A percentile compares a stretch with the other conserved stretches of the same genome.
These are phyloP conservation scores for Oxyteleia sp. DNA, from an alignment of 2,888 invertebrate genomes.

Conservation along the genomic window DNA sequence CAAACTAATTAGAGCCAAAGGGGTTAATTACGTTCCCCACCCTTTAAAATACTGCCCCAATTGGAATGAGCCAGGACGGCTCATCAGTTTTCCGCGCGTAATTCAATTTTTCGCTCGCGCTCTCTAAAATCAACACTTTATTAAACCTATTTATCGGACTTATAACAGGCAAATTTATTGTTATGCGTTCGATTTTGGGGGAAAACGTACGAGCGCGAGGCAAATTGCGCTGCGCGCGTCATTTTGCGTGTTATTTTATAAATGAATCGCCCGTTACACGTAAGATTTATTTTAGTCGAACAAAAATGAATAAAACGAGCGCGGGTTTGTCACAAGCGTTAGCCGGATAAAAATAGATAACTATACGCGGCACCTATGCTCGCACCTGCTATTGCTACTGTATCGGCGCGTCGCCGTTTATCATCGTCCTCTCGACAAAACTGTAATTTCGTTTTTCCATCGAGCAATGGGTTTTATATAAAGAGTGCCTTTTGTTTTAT, in stretches of 20 bases:
- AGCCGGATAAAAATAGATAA: constrained; percentile 45
- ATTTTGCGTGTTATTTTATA: constrained; percentile 52
- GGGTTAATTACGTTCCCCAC: constrained; percentile 1
- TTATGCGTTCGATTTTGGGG: constrained; percentile 16
- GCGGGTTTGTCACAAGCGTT: constrained; percentile 45
- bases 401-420: constrained; percentile 26
- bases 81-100: constrained; percentile 19
- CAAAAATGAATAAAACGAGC: constrained; percentile 46
- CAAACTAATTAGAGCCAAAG: constrained; percentile 14
- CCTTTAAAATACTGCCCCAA: constrained; percentile 10
- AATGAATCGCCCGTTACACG: constrained; percentile 46
- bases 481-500: not conserved
- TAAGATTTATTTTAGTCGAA: constrained; percentile 53
- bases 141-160: constrained; percentile 55
- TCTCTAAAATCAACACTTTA: constrained; percentile 45
- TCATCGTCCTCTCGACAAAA: constrained; percentile 42
- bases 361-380: constrained; percentile 25
- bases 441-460: constrained; percentile 33
- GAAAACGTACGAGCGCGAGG: constrained; percentile 15
- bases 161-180: constrained; percentile 45
- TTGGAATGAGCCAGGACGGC: constrained; percentile 12
- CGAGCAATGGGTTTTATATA: constrained; percentile 18
- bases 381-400: constrained; percentile 40
- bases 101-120: constrained; percentile 44
- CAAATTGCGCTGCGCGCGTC: constrained; percentile 44